Conservation (phyloP, 2,113 vertebrate genomes). For the Todiramphus chloris region DNA sequence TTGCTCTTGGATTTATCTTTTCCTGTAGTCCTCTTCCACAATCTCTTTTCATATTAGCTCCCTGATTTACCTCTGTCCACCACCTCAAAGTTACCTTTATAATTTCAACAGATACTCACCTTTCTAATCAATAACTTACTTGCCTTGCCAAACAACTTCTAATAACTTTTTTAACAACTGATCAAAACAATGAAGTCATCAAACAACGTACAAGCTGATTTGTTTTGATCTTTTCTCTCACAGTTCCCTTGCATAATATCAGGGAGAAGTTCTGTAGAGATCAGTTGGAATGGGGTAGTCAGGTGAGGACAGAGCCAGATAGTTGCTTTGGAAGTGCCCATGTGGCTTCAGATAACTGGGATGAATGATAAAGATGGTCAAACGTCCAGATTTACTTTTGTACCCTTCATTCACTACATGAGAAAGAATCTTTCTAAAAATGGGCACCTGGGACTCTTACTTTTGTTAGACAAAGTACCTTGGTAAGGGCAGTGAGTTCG, state of each 20-base stretch:
- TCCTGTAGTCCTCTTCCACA: background rate
- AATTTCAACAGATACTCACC: background rate
- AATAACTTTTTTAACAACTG: background rate
- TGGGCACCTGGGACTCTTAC: background rate
- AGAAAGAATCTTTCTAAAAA: background rate
- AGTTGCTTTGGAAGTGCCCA: background rate
- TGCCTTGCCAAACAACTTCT: background rate
- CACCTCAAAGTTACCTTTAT: background rate
- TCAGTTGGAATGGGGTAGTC: background rate
- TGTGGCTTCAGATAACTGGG: background rate
- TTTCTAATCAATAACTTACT: background rate
- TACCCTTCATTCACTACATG: background rate
- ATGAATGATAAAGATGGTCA: background rate
- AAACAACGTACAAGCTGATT: background rate
- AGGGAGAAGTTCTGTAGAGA: background rate
- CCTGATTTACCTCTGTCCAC: background rate
- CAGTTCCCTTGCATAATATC: background rate
- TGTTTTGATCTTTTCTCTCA: background rate
- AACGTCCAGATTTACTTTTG: background rate
- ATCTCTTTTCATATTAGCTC: background rate
- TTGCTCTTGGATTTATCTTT: background rate
- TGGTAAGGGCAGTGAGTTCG: background rate
- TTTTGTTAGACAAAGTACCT: background rate
- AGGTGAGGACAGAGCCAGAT: background rate
- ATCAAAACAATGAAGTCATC: background rate